Evolutionary conservation across 2,888 invertebrate genomes (phyloP).

Genomic region (Candidula unifasciata): DNA sequence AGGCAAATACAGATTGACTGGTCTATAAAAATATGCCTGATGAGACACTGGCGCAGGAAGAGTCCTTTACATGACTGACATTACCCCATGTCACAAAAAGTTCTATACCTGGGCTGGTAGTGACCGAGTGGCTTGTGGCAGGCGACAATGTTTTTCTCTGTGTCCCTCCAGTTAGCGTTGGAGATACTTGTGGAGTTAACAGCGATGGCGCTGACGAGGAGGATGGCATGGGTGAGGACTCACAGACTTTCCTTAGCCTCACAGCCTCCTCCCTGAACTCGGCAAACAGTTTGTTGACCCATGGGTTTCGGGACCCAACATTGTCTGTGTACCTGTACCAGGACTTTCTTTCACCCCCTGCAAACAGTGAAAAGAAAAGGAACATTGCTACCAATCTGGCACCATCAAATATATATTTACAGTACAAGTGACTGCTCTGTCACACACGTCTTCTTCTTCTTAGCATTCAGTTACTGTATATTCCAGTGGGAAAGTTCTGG

Average conservation of each 20-base stretch:
- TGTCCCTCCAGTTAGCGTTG: not conserved
- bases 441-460: too few species aligned
- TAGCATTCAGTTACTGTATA: too few species aligned
- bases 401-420: too few species aligned
- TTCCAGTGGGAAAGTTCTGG: too few species aligned
- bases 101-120: constrained; percentile 32
- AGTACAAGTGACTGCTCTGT: too few species aligned
- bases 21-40: too few species aligned
- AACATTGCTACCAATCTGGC: too few species aligned
- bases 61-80: too few species aligned
- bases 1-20: too few species aligned
- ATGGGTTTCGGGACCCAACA: constrained; percentile 83
- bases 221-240: constrained; percentile 59
- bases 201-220: constrained; percentile 46
- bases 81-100: not conserved
- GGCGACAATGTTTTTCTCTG: constrained; percentile 24
- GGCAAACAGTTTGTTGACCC: constrained; percentile 90
- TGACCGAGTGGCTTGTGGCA: constrained; percentile 31
- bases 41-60: too few species aligned
- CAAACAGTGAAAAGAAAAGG: too few species aligned
- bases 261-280: constrained; percentile 88
- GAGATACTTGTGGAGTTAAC: constrained; percentile 32
- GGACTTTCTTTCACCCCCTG: constrained; percentile 88
- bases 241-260: constrained; percentile 63
- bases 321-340: constrained; percentile 91